Evolutionary conservation across 2,888 invertebrate genomes (phyloP).

Genomic region (Corythucha ciliata): DNA sequence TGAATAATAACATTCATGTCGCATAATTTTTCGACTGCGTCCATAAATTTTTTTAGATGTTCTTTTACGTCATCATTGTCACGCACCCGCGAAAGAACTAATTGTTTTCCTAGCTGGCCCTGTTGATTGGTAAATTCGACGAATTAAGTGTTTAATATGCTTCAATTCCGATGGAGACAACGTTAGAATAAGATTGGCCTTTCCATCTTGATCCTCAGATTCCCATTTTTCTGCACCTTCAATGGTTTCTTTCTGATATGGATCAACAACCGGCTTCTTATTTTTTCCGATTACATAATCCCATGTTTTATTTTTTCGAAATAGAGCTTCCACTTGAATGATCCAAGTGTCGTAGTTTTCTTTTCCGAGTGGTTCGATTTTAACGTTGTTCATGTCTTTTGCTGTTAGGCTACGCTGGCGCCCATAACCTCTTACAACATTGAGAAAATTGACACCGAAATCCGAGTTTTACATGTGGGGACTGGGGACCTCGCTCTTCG

Average conservation of each 20-base stretch:
- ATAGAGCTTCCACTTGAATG: conserved; percentile 5
- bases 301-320: not conserved
- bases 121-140: too few relatives aligned
- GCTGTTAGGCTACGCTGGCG: too few relatives aligned
- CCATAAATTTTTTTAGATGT: not conserved
- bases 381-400: too few relatives aligned
- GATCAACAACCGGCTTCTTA: not conserved
- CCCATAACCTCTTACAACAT: too few relatives aligned
- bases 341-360: conserved; percentile 9
- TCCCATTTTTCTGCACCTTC: not conserved
- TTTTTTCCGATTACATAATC: not conserved
- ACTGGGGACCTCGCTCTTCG: too few relatives aligned
- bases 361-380: not conserved
- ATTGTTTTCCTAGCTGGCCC: too few relatives aligned
- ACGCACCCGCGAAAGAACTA: not conserved
- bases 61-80: not conserved
- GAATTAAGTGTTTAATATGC: not conserved
- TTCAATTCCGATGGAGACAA: conserved; percentile 2
- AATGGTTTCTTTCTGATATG: too few relatives aligned
- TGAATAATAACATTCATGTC: not conserved
- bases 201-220: conserved; percentile 1
- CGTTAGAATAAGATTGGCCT: not conserved
- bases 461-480: too few relatives aligned
- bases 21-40: not conserved
- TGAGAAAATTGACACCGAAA: too few relatives aligned